Conservation (phyloP, 2,797 vertebrate species). For the Sebastes elongatus region DNA sequence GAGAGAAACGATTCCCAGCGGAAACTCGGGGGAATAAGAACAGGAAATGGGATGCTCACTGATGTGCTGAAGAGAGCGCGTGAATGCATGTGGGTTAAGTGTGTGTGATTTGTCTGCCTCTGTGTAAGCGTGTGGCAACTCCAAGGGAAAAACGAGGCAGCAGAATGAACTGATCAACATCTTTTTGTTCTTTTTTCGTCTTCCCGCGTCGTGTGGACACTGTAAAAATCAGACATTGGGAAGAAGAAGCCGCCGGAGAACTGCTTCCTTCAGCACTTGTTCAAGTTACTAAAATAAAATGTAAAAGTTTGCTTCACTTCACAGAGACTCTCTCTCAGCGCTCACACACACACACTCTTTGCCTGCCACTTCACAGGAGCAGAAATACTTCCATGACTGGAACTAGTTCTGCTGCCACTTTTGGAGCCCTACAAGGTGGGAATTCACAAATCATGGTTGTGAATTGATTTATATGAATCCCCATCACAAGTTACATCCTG, state of each 20-base stretch:
- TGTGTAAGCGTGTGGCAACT: background rate
- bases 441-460: background rate
- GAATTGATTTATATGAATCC: background rate
- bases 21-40: conserved; percentile 24
- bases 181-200: conserved; percentile 5
- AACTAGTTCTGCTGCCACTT: conserved; percentile 4
- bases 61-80: conserved; percentile 12
- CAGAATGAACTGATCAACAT: background rate
- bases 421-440: background rate
- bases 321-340: conserved; percentile 3
- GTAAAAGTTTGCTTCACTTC: conserved; percentile 46
- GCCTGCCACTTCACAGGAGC: conserved; percentile 14
- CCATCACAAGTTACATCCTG: background rate
- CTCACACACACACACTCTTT: background rate
- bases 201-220: conserved; percentile 10
- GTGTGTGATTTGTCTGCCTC: background rate
- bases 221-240: background rate
- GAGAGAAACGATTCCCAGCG: conserved; percentile 29
- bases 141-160: background rate
- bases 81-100: background rate
- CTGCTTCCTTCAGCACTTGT: conserved; percentile 37
- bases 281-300: conserved; percentile 30
- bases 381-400: background rate
- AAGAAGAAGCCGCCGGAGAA: conserved; percentile 13
- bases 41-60: conserved; percentile 51